Conservation (phyloP, 2,888 invertebrate species). For the Ennomos quercinarius region DNA sequence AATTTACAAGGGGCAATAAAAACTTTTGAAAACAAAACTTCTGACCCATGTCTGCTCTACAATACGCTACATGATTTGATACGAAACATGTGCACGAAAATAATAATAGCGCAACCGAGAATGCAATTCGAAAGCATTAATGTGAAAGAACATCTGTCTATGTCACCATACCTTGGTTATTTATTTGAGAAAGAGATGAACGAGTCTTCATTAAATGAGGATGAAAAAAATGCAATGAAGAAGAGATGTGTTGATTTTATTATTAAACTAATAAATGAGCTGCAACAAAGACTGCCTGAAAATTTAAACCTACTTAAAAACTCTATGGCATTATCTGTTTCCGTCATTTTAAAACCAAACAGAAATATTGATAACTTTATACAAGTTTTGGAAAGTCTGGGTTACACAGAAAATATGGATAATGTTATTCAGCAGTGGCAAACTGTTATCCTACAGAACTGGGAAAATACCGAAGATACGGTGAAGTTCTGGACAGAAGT, state of each 20-base stretch:
- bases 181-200: slow-evolving; percentile 32
- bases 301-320: slow-evolving; percentile 35
- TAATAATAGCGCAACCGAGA: slow-evolving; percentile 31
- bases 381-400: slow-evolving; percentile 30
- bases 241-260: slow-evolving; percentile 33
- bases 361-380: slow-evolving; percentile 29
- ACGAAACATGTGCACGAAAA: slow-evolving; percentile 27
- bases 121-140: slow-evolving; percentile 33
- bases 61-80: slow-evolving; percentile 21
- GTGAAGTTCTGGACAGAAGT: slow-evolving; percentile 33
- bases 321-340: slow-evolving; percentile 27
- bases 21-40: too few relatives aligned
- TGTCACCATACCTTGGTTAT: slow-evolving; percentile 34
- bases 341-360: slow-evolving; percentile 33
- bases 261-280: slow-evolving; percentile 26
- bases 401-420: slow-evolving; percentile 32
- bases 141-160: slow-evolving; percentile 34
- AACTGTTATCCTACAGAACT: slow-evolving; percentile 32
- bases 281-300: slow-evolving; percentile 33
- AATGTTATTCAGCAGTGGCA: slow-evolving; percentile 35
- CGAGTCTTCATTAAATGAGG: slow-evolving; percentile 24
- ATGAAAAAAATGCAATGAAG: slow-evolving; percentile 31
- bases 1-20: too few relatives aligned
- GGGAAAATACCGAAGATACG: slow-evolving; percentile 29
- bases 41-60: slow-evolving; percentile 21